Evolutionary conservation across 2,113 vertebrate species (phyloP), one percentile per base, ranked within the genome.

Genomic region (Indicator maculatus): DNA sequence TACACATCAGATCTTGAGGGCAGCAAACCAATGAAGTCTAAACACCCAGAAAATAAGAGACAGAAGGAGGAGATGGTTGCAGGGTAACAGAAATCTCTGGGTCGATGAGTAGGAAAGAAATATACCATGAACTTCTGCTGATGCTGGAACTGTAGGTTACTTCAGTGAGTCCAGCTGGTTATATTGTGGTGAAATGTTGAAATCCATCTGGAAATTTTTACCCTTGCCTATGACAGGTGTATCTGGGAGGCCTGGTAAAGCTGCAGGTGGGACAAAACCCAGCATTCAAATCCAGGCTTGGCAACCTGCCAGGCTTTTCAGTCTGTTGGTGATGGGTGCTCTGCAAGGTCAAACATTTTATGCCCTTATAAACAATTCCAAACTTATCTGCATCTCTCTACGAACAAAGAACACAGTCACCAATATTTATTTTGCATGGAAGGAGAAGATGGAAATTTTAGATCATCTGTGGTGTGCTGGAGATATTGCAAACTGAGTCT

Each of bases 81-180:
- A 33, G 8, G 13, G 28, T 47, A 77, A 41, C 8, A 47, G 13
- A 61, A 10, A 74, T 88, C 26, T 60, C 9, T 44, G 13, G 28
- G 30, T 66, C 77, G 83, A 53, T 31, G 16, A 12, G 7, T 56
- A 44, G 16, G 41, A 44, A 27, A 36, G n/a, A 90, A 88, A 72
- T 15, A 16, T 0, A 0, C 38, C 10, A 8, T 53, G 38, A 67
- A 16, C 11, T 24, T 55, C 6, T 16, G 1, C 1, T 47, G 52
- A 16, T 50, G 39, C 47, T 90, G 70, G 38, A 79, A 11, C 33
- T 38, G 1, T 28, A 30, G 61, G 47, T 26, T 47, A 21, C 23
- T 10, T 27, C 47, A 18, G 16, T 23, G 33, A 70, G 8, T 75
- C 73, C 20, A 3, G 24, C 38, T 65, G 17, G 20, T 31, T 71